Conservation (phyloP, 2,797 vertebrate genomes). For the Microctenopoma lineatum region DNA sequence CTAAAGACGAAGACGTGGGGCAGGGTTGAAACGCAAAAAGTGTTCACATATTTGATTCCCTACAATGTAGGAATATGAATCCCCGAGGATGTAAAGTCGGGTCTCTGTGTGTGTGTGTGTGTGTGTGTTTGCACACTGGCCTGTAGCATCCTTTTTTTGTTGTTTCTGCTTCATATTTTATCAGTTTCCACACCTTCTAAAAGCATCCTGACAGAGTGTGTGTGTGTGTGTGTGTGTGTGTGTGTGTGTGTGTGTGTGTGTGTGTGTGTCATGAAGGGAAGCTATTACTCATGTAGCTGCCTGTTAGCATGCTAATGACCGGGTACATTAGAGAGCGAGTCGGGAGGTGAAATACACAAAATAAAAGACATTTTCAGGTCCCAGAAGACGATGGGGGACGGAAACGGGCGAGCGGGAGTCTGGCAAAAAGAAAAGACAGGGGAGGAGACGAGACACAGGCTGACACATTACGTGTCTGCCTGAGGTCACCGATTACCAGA, state of each 20-base stretch:
- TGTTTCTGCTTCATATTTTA: slow-evolving; percentile 33
- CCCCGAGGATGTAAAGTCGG: slow-evolving; percentile 8
- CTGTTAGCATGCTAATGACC: slow-evolving; percentile 2
- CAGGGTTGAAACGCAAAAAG: not conserved
- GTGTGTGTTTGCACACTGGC: slow-evolving; percentile 12
- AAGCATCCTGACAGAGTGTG: slow-evolving; percentile 8
- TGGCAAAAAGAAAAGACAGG: not conserved
- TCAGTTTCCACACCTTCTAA: slow-evolving; percentile 16
- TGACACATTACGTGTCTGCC: slow-evolving; percentile 26
- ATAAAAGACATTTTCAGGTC: not conserved
- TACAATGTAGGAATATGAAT: too few species aligned
- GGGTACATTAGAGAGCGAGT: accelerated
- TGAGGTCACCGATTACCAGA: slow-evolving; percentile 39
- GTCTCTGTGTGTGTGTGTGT: slow-evolving; percentile 5
- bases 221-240: not conserved
- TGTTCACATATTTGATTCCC: not conserved
- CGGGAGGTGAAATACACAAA: not conserved
- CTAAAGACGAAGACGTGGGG: slow-evolving; percentile 11
- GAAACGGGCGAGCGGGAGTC: not conserved
- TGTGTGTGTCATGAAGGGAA: not conserved
- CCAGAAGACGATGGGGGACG: not conserved
- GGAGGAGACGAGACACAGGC: not conserved
- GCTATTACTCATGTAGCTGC: not conserved
- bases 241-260: not conserved
- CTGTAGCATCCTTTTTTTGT: slow-evolving; percentile 7